Conservation (phyloP, 2,888 invertebrate species). For the Tetragonula carbonaria region DNA sequence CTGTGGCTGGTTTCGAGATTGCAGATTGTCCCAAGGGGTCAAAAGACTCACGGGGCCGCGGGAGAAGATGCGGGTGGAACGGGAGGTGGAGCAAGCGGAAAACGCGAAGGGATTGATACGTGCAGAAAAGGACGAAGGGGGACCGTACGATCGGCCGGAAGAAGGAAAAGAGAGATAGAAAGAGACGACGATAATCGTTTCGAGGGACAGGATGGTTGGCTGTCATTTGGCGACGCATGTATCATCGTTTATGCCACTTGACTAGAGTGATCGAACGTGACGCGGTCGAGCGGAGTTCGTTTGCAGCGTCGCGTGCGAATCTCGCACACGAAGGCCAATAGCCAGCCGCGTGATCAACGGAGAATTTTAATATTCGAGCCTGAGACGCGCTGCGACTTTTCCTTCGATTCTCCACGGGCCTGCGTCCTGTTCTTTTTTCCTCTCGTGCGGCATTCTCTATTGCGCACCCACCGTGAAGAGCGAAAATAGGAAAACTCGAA, state of each 20-base stretch:
- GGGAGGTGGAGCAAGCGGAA: background rate
- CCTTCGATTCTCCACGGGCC: background rate
- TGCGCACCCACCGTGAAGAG: slow-evolving; percentile 53
- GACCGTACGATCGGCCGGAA: slow-evolving; percentile 11
- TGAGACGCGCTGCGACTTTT: slow-evolving; percentile 26
- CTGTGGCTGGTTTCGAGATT: slow-evolving; percentile 64
- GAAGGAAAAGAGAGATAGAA: slow-evolving; percentile 54
- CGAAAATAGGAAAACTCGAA: slow-evolving; percentile 71
- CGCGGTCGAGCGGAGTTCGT: slow-evolving; percentile 62
- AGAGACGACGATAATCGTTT: slow-evolving; percentile 62
- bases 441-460: background rate
- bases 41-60: slow-evolving; percentile 61
- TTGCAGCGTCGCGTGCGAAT: slow-evolving; percentile 50
- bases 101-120: background rate
- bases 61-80: background rate
- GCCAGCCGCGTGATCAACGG: slow-evolving; percentile 32
- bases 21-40: slow-evolving; percentile 70
- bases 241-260: slow-evolving; percentile 76
- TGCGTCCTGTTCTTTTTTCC: background rate
- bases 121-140: slow-evolving; percentile 1
- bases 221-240: slow-evolving; percentile 73
- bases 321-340: slow-evolving; percentile 15
- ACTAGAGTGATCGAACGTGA: slow-evolving; percentile 72
- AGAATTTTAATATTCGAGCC: slow-evolving; percentile 62
- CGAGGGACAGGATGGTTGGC: slow-evolving; percentile 51